phyloP scores from a whole-genome alignment of 1,140 invertebrate species.

The Paraescarpia echinospica region DNA sequence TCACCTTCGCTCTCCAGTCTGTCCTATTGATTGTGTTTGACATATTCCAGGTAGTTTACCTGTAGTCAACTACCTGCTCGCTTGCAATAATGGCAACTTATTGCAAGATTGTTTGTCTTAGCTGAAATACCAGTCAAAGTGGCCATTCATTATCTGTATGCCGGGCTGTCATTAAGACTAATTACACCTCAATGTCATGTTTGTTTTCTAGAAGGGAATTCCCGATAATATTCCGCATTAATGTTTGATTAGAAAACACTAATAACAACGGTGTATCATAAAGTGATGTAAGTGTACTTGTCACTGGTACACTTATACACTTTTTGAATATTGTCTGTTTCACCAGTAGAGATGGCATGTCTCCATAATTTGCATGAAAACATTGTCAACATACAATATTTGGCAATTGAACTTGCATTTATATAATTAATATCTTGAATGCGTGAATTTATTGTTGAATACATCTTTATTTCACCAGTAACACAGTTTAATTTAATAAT shows the following conservation, averaged over 20 bases:
- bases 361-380: no score
- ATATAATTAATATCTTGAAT: background rate
- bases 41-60: background rate
- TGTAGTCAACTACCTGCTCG: background rate
- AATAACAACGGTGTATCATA: background rate
- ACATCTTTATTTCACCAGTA: background rate
- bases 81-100: background rate
- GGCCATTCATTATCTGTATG: background rate
- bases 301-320: no score
- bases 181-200: background rate
- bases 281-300: no score
- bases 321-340: no score
- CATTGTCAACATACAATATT: background rate
- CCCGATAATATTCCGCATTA: background rate
- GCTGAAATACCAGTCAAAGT: background rate
- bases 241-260: background rate
- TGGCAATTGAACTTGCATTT: background rate
- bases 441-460: background rate
- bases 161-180: background rate
- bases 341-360: no score
- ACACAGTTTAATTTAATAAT: no score
- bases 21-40: background rate
- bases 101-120: background rate
- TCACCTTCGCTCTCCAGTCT: no score
- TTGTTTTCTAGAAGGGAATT: background rate